Base-by-base conservation (phyloP, 2,888 invertebrate species). In the Dryadula phaetusa region DNA sequence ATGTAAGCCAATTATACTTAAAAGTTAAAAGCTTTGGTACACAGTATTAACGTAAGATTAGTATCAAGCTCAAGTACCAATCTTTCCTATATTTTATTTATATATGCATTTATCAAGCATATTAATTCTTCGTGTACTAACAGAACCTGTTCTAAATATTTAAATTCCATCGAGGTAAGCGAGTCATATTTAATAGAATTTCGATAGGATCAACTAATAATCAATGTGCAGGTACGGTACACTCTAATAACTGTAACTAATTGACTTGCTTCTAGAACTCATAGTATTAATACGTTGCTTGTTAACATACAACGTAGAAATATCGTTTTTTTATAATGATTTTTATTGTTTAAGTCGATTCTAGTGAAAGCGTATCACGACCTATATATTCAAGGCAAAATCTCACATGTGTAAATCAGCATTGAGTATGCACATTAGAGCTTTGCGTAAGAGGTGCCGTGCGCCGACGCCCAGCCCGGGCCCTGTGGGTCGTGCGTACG, bases 391-490 rank as follows among this genome's bases (percentile, higher is more conserved):
- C 72, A 74, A 62, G 72, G 72, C 54, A 62, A 71, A 72, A 70
- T 77, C 76, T 78, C 76, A 79, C 62, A 68, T 71, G 76, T 76
- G 76, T 75, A 76, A 60, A 80, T 83, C 76, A 71, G 74, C 74
- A 74, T 37, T 73, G 68, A 77, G 75, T 77, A 74, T 75, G 76
- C 72, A 68, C 76, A 75, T 66, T 66, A 69, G 77, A 76, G 70
- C 70, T 73, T 86, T 85, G 74, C 79, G 79, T 77, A 84, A 85
- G 68, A 60, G 60, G 74, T 71, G 71, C 71, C 70, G 80, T 22
- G 74, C 71, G 71, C 71, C 71, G 81, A 79, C 80, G 82, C 75
- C 78, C 75, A 76, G 82, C 76, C 77, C 74, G 77, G 81, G 79
- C 80, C 80, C 54, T 64, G 62, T 54, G 52, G 66, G 71, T 69